These are phyloP conservation scores for Selenia dentaria DNA, from an alignment of 2,888 invertebrate species.

Conservation along the genomic window DNA sequence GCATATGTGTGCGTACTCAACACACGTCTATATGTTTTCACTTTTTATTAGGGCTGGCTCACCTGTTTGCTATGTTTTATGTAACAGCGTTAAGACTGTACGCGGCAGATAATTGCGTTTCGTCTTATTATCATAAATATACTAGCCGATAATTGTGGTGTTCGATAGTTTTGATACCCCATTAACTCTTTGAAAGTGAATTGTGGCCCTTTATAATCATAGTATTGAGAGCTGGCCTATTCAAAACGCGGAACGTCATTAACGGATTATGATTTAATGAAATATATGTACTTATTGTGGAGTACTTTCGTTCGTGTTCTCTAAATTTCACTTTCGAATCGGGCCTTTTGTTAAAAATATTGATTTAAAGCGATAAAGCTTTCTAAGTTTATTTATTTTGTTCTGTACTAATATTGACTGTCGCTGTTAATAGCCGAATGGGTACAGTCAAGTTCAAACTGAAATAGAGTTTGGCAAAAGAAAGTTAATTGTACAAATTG, in stretches of 20 bases:
- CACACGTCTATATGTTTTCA: constrained; percentile 38
- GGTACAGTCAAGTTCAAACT: not conserved
- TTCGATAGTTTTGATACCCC: constrained; percentile 11
- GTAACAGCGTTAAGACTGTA: constrained; percentile 22
- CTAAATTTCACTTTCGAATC: constrained; percentile 21
- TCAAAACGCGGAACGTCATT: constrained; percentile 1
- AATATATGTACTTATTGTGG: not conserved
- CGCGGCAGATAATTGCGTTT: constrained; percentile 18
- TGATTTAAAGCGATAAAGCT: constrained; percentile 9
- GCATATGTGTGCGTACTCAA: constrained; percentile 9
- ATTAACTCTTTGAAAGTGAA: constrained; percentile 21
- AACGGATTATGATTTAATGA: constrained; percentile 11
- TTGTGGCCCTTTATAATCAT: constrained; percentile 14
- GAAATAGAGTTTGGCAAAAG: no score
- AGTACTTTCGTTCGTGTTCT: constrained; percentile 5
- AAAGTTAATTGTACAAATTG: no score
- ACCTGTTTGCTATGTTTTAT: constrained; percentile 36
- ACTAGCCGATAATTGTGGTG: constrained; percentile 3
- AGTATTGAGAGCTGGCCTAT: constrained; percentile 9
- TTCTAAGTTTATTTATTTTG: constrained; percentile 3
- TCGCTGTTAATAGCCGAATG: constrained; percentile 12
- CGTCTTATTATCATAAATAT: constrained; percentile 17
- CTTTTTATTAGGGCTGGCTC: constrained; percentile 54
- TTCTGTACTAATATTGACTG: constrained; percentile 18
- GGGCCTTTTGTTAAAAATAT: constrained; percentile 12